These are phyloP conservation scores for Ramphastos sulfuratus DNA, from an alignment of 2,113 vertebrate genomes.

Conservation along the genomic window DNA sequence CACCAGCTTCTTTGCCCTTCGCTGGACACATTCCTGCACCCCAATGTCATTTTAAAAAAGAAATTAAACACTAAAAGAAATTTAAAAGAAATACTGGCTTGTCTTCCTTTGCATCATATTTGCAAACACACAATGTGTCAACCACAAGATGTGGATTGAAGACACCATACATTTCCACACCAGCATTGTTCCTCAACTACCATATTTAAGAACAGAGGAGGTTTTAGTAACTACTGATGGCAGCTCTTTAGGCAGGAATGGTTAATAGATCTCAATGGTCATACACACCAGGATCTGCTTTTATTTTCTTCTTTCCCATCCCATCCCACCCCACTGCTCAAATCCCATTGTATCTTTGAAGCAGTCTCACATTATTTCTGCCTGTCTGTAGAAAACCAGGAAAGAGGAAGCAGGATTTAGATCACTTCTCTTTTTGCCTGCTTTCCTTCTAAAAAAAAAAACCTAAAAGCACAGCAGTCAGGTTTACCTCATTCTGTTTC, in stretches of 20 bases:
- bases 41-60: background rate
- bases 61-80: background rate
- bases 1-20: too few relatives aligned
- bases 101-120: background rate
- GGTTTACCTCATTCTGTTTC: background rate
- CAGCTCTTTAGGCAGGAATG: background rate
- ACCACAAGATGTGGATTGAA: background rate
- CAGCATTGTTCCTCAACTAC: background rate
- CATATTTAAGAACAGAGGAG: background rate
- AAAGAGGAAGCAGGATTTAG: background rate
- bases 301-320: background rate
- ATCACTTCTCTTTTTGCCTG: background rate
- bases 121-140: background rate
- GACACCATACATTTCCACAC: background rate
- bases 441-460: background rate
- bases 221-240: background rate
- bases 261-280: background rate
- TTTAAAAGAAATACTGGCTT: background rate
- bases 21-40: too few relatives aligned
- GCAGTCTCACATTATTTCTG: background rate
- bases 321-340: background rate
- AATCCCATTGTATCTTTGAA: background rate
- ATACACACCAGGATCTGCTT: accelerated
- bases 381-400: background rate
- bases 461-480: background rate